Base-by-base conservation (phyloP, 2,113 vertebrate species). In the Sakesphorus luctuosus region DNA sequence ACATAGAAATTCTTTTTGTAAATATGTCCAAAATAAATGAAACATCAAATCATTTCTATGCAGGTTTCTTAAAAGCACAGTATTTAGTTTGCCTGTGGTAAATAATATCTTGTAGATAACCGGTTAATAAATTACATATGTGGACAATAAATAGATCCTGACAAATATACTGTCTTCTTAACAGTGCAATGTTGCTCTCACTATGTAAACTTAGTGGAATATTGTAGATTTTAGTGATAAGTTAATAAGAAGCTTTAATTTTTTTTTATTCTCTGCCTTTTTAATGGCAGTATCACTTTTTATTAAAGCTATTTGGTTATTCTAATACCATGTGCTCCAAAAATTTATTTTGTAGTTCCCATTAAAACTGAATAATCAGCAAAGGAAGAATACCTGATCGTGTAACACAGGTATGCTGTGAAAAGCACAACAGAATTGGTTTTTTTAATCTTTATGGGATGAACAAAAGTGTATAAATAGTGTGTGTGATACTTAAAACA, bases 1-100 rank as follows among this genome's bases (percentile, higher is more conserved):
- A 97, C 89, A 89, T 96, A 97, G 88, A 86, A 93, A 69, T 93
- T 90, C 81, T 92, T 93, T 96, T 97, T 98, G 98, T 98, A 98
- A 97, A 98, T 98, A 98, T 25, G 72, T 87, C 84, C 84, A 66
- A 92, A 85, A 73, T 56, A 82, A 94, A 87, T 89, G 74, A 91
- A 94, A 96, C 89, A 94, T 87, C 47, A 31, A 86, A 85, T 92
- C 65, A 74, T 97, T 96, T 98, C 95, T 96, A 95, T 97, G 92
- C 89, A 92, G 94, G 87, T 94, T 96, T 94, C 92, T 86, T 83
- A 77, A 94, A 95, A 97, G 96, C 93, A 97, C 93, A 97, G 40
- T 87, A 63, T 95, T 96, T 94, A 97, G 96, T 94, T 89, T 91
- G 77, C 74, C 87, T 93, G 68, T 92, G 95, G 94, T 92, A 92